phyloP scores from a whole-genome alignment of 2,888 invertebrate genomes.

The Unio delphinus region DNA sequence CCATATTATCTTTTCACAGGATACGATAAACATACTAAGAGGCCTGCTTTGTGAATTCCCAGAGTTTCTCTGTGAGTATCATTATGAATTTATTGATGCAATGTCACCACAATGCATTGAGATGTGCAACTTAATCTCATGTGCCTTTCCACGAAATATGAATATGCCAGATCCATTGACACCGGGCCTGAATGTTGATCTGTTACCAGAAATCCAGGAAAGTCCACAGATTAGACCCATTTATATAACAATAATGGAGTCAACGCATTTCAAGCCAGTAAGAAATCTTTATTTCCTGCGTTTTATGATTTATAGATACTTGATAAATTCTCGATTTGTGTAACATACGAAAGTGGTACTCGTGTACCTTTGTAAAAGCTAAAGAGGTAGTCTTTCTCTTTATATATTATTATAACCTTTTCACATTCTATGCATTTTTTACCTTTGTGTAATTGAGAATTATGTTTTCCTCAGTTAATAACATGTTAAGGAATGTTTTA shows the following conservation, averaged over 20 bases:
- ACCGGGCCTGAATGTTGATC: conserved; percentile 85
- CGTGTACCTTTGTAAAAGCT: no score
- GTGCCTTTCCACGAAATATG: conserved; percentile 99
- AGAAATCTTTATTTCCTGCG: neutral
- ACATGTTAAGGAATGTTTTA: no score
- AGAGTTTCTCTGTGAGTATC: conserved; percentile 93
- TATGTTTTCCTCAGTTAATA: no score
- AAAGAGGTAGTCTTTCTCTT: no score
- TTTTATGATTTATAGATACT: no score
- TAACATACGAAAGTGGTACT: no score
- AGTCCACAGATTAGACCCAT: conserved; percentile 74
- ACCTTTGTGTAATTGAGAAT: no score
- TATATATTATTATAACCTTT: no score
- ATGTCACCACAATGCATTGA: conserved; percentile 99
- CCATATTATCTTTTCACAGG: conserved; percentile 61
- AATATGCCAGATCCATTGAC: conserved; percentile 98
- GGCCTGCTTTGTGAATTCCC: conserved; percentile 99
- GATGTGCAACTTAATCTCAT: conserved; percentile 97
- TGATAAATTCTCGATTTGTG: no score
- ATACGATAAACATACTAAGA: conserved; percentile 90
- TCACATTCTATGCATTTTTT: no score
- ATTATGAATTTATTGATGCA: conserved; percentile 80
- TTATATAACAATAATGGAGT: conserved; percentile 88
- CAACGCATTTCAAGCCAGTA: conserved; percentile 88
- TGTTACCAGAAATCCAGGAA: conserved; percentile 51